These are phyloP conservation scores for Agelastica alni DNA, from an alignment of 2,888 invertebrate species.

Conservation along the genomic window DNA sequence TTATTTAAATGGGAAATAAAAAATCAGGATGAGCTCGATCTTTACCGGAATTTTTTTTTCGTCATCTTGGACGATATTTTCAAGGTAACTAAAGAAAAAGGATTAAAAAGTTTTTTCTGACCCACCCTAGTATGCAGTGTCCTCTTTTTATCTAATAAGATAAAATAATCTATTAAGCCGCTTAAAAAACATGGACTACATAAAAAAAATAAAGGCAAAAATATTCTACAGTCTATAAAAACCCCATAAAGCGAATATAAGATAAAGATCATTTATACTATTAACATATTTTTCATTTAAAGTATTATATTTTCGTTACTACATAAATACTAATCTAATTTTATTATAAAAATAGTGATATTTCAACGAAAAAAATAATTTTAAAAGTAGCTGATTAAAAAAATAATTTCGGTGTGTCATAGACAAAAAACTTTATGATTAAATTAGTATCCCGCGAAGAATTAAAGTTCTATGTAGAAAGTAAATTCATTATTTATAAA, in stretches of 20 bases:
- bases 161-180: neutral
- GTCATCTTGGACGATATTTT: no score
- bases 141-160: neutral
- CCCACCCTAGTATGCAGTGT: no score
- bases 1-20: no score
- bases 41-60: no score
- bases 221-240: slow-evolving; percentile 10
- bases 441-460: no score
- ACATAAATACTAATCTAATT: slow-evolving; percentile 28
- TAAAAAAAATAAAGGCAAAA: slow-evolving; percentile 4
- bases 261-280: slow-evolving; percentile 23
- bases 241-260: slow-evolving; percentile 26
- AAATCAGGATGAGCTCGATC: no score
- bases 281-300: neutral
- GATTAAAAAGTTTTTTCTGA: no score
- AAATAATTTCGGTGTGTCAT: slow-evolving; percentile 22
- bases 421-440: no score
- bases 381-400: slow-evolving; percentile 34
- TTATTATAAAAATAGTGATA: slow-evolving; percentile 48
- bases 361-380: slow-evolving; percentile 31
- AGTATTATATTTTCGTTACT: slow-evolving; percentile 13
- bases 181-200: slow-evolving; percentile 11
- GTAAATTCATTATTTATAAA: no score
- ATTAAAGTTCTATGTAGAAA: no score
- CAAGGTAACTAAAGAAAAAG: no score